Evolutionary conservation across 2,797 vertebrate genomes (phyloP), one percentile per base, ranked within the genome.

Genomic region (Galaxias olidus): DNA sequence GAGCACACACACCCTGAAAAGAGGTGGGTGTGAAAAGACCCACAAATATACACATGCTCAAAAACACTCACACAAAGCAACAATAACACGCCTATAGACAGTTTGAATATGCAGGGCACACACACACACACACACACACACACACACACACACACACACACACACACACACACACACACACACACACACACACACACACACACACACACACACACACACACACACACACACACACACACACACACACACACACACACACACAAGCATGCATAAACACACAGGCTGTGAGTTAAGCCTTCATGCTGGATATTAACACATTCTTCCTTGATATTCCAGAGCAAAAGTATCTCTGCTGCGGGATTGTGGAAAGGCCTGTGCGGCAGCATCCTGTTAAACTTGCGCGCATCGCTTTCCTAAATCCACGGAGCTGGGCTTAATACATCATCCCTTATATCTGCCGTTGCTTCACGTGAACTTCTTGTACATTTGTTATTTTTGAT

Each of bases 91-190:
- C 30, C 30, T 30, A 30, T 30, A 30, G 30, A 30, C 30, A 30
- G 30, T 3, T 30, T 30, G 2, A 30, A 30, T 30, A 17, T 41
- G 49, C 14, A 63, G 41, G 44, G 19, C 51, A 53, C 59, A 63
- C 47, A 61, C 57, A 63, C 69, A 45, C 46, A 69, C 63, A 65
- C 62, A 56, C 59, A 61, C 52, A 69, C 68, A 54, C 50, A 48
- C 68, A 48, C 66, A 68, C 59, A 69, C 54, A 10, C 4, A n/a
- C 12, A 43, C 0, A 15, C 8, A 58, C 42, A 43, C 9, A 47
- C 9, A 9, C 13, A 47, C 9, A 47, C 13, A 47, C 13, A 47
- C 59, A 61, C 52, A 69, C 68, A 54, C 50, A 48, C 68, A 48
- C 66, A 68, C 59, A 69, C 54, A 10, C 4, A n/a, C 12, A 43